Conservation (phyloP, 2,113 vertebrate genomes). For the Oplegnathus fasciatus region DNA sequence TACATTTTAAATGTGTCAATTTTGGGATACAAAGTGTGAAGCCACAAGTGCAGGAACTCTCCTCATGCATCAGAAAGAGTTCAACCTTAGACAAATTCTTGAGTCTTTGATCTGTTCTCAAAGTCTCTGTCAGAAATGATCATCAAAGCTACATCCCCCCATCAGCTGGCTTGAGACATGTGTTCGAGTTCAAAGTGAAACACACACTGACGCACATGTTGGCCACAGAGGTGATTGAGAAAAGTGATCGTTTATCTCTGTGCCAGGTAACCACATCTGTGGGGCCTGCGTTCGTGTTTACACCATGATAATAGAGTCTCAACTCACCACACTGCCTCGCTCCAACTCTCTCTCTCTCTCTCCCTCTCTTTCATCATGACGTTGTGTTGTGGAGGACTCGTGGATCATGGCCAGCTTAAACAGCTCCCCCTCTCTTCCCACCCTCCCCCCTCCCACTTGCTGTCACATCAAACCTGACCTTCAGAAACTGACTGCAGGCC, state of each 20-base stretch:
- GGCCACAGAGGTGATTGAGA: slow-evolving; percentile 26
- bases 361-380: slow-evolving; percentile 54
- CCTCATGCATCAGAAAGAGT: background rate
- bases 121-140: background rate
- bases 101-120: background rate
- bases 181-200: slow-evolving; percentile 37
- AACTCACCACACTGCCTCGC: slow-evolving; percentile 32
- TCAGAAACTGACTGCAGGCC: slow-evolving; percentile 59
- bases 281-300: slow-evolving; percentile 60
- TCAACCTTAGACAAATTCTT: background rate
- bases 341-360: slow-evolving; percentile 37
- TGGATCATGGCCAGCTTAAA: slow-evolving; percentile 62
- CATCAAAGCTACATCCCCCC: slow-evolving; percentile 6
- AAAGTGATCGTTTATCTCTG: slow-evolving; percentile 52
- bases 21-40: background rate
- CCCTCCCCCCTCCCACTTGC: slow-evolving; percentile 28
- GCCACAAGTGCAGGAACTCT: background rate
- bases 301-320: slow-evolving; percentile 54
- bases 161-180: background rate
- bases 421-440: slow-evolving; percentile 35
- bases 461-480: slow-evolving; percentile 69
- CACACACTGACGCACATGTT: slow-evolving; percentile 26
- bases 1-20: background rate
- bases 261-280: slow-evolving; percentile 68
- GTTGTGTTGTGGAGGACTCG: slow-evolving; percentile 32